Conservation (phyloP, 2,113 vertebrate species). For the Lophochroa leadbeateri region DNA sequence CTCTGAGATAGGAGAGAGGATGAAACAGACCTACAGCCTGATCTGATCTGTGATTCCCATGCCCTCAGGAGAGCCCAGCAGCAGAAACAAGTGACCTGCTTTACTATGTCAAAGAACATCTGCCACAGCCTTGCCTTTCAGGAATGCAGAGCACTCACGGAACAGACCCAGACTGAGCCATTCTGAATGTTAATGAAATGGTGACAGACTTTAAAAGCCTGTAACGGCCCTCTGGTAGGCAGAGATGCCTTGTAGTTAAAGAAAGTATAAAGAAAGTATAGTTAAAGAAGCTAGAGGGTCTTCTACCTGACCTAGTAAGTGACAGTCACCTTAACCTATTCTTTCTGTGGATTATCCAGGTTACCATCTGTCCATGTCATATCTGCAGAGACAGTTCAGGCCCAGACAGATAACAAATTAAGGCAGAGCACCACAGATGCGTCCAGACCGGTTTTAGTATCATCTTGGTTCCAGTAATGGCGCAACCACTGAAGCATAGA, state of each 20-base stretch:
- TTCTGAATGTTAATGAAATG: neutral
- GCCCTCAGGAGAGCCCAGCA: neutral
- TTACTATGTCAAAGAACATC: neutral
- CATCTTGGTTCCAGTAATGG: neutral
- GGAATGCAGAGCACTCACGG: neutral
- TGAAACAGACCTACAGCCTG: neutral
- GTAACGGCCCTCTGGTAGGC: neutral
- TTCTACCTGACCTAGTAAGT: neutral
- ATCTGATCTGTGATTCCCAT: neutral
- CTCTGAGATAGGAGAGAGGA: fast-evolving
- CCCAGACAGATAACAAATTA: neutral
- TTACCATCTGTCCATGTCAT: neutral
- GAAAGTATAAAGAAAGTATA: too few species aligned
- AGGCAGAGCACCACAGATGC: neutral
- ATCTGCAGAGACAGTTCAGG: neutral
- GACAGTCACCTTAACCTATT: neutral
- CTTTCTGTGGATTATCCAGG: neutral
- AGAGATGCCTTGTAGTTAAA: neutral
- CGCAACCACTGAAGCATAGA: neutral
- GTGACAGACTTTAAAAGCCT: neutral
- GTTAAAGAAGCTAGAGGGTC: neutral
- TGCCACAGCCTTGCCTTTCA: neutral
- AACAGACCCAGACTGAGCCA: neutral
- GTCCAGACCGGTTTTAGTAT: neutral
- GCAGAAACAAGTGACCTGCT: neutral